Evolutionary conservation across 2,113 vertebrate species (phyloP).

Genomic region (Athene cunicularia): DNA sequence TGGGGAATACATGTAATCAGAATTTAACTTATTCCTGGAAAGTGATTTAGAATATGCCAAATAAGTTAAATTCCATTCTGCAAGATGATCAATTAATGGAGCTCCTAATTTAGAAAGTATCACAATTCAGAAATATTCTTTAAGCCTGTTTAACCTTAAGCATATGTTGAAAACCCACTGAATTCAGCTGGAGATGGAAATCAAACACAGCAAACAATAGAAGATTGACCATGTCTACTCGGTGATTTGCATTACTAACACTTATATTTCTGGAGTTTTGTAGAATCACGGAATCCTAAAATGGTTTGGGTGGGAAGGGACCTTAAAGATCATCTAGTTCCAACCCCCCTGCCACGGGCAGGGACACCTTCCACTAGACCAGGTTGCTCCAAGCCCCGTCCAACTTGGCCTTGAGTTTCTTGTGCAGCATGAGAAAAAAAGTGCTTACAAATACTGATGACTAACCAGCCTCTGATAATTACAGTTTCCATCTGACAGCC

Average conservation of each 20-base stretch:
- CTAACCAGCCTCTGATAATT: neutral
- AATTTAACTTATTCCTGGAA: slow-evolving; percentile 32
- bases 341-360: too few relatives aligned
- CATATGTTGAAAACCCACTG: neutral
- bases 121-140: neutral
- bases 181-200: neutral
- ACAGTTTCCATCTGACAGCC: neutral
- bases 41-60: slow-evolving; percentile 28
- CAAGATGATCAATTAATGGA: slow-evolving; percentile 13
- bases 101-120: slow-evolving; percentile 7
- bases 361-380: too few relatives aligned
- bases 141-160: slow-evolving; percentile 24
- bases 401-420: neutral
- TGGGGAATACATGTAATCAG: slow-evolving; percentile 9
- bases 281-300: too few relatives aligned
- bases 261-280: neutral
- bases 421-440: neutral
- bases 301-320: too few relatives aligned
- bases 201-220: neutral
- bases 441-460: neutral
- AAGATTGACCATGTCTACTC: accelerated
- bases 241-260: neutral
- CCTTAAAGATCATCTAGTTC: too few relatives aligned
- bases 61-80: slow-evolving; percentile 31
- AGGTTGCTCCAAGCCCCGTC: too few relatives aligned